A percentile compares a stretch with the other conserved stretches of the same genome.
Conservation (phyloP, 2,888 invertebrate species). For the Melinaea menophilus region DNA sequence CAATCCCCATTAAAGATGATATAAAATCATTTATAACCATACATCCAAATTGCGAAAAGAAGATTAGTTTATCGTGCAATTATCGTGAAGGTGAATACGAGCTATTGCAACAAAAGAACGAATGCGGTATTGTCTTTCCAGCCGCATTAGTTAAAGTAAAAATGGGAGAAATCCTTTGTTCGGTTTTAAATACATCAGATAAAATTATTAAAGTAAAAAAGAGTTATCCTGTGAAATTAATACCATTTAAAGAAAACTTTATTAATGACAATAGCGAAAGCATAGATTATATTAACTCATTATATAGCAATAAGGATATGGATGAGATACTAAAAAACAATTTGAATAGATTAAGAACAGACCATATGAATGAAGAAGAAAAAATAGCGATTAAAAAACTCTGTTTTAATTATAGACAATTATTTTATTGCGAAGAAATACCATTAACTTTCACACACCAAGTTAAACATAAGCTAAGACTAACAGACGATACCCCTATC, state of each 20-base stretch:
- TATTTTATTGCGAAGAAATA: conserved; percentile 34
- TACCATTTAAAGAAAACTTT: conserved; percentile 7
- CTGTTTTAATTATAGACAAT: conserved; percentile 33
- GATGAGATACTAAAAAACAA: conserved; percentile 13
- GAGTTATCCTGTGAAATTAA: conserved; percentile 4
- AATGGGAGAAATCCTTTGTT: too few species aligned
- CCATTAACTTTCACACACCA: conserved; percentile 32
- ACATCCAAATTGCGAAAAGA: too few species aligned
- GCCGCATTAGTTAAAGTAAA: too few species aligned
- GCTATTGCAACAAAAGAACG: too few species aligned
- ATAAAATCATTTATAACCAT: too few species aligned
- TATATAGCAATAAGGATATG: not conserved
- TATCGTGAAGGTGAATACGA: too few species aligned
- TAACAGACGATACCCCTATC: too few species aligned
- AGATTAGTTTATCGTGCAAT: too few species aligned
- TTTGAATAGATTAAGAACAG: conserved; percentile 15
- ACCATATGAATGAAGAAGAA: conserved; percentile 31
- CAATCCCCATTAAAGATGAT: too few species aligned
- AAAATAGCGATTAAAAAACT: conserved; percentile 17
- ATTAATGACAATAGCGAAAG: too few species aligned
- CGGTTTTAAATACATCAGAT: not conserved
- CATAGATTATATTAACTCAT: too few species aligned
- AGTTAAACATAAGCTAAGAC: conserved; percentile 18
- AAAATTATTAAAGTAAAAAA: conserved; percentile 7
- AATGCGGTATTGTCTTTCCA: too few species aligned